phyloP scores from a whole-genome alignment of 2,113 vertebrate genomes.

The Actinemys pallida region DNA sequence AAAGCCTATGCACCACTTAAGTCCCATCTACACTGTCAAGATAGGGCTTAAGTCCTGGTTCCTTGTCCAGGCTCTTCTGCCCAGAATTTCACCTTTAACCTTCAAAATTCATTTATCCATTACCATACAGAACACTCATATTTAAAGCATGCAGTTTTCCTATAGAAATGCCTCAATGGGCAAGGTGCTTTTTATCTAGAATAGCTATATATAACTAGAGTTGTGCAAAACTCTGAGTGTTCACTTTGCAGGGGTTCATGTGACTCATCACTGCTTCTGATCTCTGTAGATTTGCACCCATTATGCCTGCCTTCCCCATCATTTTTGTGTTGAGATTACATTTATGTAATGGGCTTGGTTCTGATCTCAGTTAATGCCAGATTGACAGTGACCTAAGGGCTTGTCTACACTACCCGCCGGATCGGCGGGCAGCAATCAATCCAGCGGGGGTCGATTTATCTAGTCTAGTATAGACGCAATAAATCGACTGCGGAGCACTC shows the following conservation, averaged over 20 bases:
- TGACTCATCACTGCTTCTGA: not conserved
- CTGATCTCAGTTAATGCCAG: not conserved
- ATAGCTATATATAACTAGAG: not conserved
- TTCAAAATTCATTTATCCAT: not conserved
- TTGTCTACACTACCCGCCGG: too few relatives aligned
- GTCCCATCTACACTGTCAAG: not conserved
- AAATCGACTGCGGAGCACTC: too few relatives aligned
- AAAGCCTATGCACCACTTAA: not conserved
- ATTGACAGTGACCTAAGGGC: not conserved
- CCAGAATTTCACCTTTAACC: not conserved
- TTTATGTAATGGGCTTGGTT: not conserved
- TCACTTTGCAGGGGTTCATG: not conserved
- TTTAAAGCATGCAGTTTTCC: not conserved
- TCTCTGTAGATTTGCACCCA: not conserved
- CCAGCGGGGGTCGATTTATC: too few relatives aligned
- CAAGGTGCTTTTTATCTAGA: not conserved
- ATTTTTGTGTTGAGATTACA: not conserved
- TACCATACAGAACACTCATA: not conserved
- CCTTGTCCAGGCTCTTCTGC: not conserved
- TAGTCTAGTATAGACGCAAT: too few relatives aligned
- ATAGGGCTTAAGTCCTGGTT: rapidly evolving
- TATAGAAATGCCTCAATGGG: not conserved
- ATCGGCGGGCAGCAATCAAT: too few relatives aligned
- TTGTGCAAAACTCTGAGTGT: not conserved
- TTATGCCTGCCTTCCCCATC: rapidly evolving